Base-by-base conservation (phyloP, 1,140 invertebrate genomes). In the Heliconius melpomene region DNA sequence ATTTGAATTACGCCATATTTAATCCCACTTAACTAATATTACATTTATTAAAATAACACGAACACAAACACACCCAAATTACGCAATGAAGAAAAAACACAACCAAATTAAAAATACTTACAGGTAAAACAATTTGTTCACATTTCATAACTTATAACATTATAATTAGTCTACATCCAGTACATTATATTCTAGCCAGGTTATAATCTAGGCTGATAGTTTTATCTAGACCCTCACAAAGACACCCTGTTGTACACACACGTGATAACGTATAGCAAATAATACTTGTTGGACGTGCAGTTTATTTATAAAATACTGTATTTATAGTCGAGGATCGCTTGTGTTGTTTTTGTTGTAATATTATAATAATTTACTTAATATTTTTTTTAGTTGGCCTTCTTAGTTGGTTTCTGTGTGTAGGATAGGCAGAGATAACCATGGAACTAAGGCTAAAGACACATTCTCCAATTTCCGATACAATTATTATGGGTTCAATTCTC, bases 251-350 rank as follows among this genome's bases (percentile, higher is more conserved):
- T 79, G 85, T 80, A 72, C 81, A 86, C 80, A 87, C 81, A 66
- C 73, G 72, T 86, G 91, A 92, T 93, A 91, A 92, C 84, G 79
- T 66, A 88, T 80, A 75, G 83, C 84, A 86, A 87, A 86, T 87
- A 91, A 90, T 90, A 89, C 86, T 84, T 79, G 84, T 86, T 85
- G 85, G 85, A 86, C 86, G 85, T 85, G 76, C 79, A 74, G 86
- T 87, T 90, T 93, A 93, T 93, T 93, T 91, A 93, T 93, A 93
- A 90, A 87, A 84, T 76, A 77, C 79, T 70, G 66, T 88, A 92
- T 90, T 87, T 77, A 90, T 93, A 93, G 90, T 80, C 52, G 23
- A 50, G 36, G 20, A 75, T 29, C 60, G 1, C 7, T 66, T 29
- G 7, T 66, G 60, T 66, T 57, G 54, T 23, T 57, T 57, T 23